Percentiles rank a stretch among this genome's conserved stretches.
phyloP scores from a whole-genome alignment of 2,113 vertebrate species.

The Oreotrochilus melanogaster region DNA sequence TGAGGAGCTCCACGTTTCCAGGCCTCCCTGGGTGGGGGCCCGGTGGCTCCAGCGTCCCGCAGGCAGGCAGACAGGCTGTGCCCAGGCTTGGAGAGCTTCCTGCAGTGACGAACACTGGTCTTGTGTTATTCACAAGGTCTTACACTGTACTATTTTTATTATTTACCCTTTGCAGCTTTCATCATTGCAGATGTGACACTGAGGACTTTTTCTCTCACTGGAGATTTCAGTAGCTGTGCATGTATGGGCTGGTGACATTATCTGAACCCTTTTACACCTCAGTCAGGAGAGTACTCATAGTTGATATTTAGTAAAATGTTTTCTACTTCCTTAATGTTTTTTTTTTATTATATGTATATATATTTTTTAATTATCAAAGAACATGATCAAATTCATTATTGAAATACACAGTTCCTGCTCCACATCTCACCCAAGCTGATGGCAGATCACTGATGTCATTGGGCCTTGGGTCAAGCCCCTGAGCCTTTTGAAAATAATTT shows the following conservation, averaged over 20 bases:
- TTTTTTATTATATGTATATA: too few relatives aligned
- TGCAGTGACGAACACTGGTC: not conserved
- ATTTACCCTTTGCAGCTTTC: not conserved
- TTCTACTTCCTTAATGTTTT: not conserved
- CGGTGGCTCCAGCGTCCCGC: accelerated
- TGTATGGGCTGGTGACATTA: slow-evolving; percentile 28
- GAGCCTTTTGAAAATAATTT: not conserved
- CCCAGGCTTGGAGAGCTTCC: not conserved
- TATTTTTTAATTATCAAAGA: not conserved
- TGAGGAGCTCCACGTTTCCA: accelerated
- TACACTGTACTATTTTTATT: not conserved
- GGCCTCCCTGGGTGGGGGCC: accelerated
- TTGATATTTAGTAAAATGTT: not conserved
- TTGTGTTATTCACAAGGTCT: not conserved
- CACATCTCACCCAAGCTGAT: not conserved
- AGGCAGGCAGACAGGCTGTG: accelerated
- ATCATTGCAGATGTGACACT: not conserved
- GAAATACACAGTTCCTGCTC: not conserved
- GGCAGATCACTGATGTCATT: not conserved
- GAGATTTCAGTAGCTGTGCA: not conserved
- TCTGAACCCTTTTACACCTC: not conserved
- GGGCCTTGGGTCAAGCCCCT: not conserved
- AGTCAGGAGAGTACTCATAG: not conserved
- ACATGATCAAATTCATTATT: not conserved
- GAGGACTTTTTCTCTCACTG: not conserved